These are phyloP conservation scores for Glyptemys insculpta DNA, from an alignment of 2,797 vertebrate genomes.

Conservation along the genomic window DNA sequence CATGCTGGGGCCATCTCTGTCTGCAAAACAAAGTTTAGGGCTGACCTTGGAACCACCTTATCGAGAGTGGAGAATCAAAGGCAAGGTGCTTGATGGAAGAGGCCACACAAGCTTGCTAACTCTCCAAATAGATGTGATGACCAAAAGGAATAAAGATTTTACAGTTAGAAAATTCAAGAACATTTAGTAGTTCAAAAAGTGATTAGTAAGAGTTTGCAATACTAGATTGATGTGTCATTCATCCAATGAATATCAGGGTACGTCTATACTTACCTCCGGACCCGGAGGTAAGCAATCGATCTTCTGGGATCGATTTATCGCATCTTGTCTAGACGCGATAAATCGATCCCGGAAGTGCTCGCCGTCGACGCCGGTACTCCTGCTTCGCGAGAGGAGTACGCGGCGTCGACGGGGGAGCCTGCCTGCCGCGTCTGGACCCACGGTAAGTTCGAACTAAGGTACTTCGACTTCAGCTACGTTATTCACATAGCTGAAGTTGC, in stretches of 20 bases:
- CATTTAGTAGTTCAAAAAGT: background rate
- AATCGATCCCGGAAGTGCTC: too few relatives aligned
- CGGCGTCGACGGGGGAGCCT: too few relatives aligned
- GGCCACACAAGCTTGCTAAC: background rate
- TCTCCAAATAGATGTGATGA: background rate
- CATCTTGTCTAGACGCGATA: too few relatives aligned
- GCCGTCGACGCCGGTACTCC: too few relatives aligned
- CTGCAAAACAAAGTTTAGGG: background rate
- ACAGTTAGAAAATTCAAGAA: background rate
- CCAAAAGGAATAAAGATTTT: background rate
- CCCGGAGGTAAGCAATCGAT: too few relatives aligned
- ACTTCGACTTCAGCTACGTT: too few relatives aligned
- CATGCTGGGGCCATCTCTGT: background rate
- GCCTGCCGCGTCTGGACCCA: too few relatives aligned
- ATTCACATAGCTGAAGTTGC: too few relatives aligned
- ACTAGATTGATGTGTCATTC: background rate
- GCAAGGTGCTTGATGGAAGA: background rate
- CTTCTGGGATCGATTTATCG: too few relatives aligned
- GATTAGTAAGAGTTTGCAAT: background rate
- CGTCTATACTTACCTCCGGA: too few relatives aligned
- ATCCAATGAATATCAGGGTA: background rate
- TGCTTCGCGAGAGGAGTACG: too few relatives aligned
- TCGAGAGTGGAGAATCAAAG: accelerated
- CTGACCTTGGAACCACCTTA: background rate
- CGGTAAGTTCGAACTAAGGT: too few relatives aligned